Conservation (phyloP, 2,113 vertebrate species). For the Oreocharis arfaki region DNA sequence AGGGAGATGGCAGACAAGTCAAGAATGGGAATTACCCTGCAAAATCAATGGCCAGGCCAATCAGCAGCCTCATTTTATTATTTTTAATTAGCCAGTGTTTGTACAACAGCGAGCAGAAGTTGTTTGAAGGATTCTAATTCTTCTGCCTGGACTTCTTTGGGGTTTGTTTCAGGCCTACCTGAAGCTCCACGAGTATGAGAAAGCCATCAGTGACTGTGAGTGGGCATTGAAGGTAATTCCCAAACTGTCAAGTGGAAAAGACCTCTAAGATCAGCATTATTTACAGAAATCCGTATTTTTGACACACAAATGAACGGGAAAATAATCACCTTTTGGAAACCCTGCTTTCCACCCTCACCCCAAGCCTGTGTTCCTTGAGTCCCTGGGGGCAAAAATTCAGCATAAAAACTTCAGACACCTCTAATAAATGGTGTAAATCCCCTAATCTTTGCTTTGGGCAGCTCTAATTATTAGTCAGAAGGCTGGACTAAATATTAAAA, state of each 20-base stretch:
- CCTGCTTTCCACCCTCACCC: not conserved
- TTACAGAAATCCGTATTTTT: not conserved
- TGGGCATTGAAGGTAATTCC: slow-evolving; percentile 90
- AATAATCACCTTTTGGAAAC: not conserved
- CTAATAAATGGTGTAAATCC: not conserved
- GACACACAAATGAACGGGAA: not conserved
- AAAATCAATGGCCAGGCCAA: not conserved
- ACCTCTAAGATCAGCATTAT: not conserved
- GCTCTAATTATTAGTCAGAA: not conserved
- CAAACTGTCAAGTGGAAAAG: not conserved
- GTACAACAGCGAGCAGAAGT: not conserved
- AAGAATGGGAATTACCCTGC: not conserved
- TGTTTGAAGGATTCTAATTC: not conserved
- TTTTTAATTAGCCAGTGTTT: not conserved
- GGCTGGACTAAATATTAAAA: not conserved
- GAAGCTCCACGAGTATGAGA: slow-evolving; percentile 79
- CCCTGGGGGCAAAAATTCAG: not conserved
- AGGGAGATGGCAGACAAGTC: not conserved
- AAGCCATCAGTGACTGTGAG: slow-evolving; percentile 86
- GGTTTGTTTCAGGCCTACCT: slow-evolving; percentile 79
- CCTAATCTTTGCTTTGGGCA: not conserved
- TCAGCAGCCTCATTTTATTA: not conserved
- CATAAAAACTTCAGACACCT: not conserved
- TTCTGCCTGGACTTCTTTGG: not conserved
- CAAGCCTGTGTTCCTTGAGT: not conserved